Evolutionary conservation across 2,797 vertebrate species (phyloP), one percentile per base, ranked within the genome.

Genomic region (Pseudochirops corinnae): DNA sequence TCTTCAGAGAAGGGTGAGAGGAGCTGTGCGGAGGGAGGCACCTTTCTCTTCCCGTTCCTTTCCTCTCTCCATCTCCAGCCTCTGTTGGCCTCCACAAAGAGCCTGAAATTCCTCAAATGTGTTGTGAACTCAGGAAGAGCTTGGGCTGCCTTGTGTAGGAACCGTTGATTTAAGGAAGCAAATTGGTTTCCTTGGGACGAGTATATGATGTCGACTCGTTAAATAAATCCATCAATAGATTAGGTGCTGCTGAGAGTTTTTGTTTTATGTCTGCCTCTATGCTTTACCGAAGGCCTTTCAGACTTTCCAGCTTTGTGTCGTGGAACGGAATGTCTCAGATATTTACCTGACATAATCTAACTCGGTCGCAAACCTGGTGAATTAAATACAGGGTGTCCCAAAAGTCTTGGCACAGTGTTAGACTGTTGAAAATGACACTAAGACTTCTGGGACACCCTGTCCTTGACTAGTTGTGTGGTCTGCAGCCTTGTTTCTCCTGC

Each of bases 51-150:
- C n/a, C 16, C 2, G 5, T n/a, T 74, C 62, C 62, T 74, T 74
- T 16, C 18, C 58, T 60, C 11, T 10, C 28, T 60, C 62, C 9
- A 0, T n/a, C 62, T 21, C 33, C 33, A 39, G 62, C 58, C 62
- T 74, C 62, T 5, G 5, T 3, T n/a, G 62, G 33, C 29, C 12
- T 28, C 29, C 28, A 29, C 29, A 60, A 18, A 16, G 62, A 67
- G 33, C 33, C 62, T 67, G 60, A 97, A 97, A 98, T 98, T 97
- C 96, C 97, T 97, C 96, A 96, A 97, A 96, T 91, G 55, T 13
- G 93, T 96, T 96, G 0, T 14, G 93, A 97, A 96, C 91, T 0
- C 94, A 96, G 95, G n/a, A 82, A 21, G 67, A 39, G 67, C 18
- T 24, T 24, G n/a, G 67, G 6, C 67, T 46, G 9, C 1, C 67